A percentile compares a stretch with the other conserved stretches of the same genome.
phyloP scores from a whole-genome alignment of 2,888 invertebrate species.

The Eilema griseolum region DNA sequence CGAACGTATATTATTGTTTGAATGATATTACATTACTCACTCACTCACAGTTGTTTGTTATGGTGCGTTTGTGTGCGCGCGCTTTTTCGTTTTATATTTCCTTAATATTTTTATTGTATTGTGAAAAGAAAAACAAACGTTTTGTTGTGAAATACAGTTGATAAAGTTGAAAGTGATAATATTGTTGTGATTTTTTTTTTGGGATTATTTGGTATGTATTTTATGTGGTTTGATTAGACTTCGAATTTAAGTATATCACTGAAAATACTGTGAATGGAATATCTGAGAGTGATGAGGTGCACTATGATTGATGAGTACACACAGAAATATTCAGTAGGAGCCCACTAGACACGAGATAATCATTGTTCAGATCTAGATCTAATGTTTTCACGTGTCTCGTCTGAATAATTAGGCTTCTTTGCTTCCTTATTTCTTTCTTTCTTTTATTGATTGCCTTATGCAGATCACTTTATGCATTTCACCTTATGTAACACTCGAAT shows the following conservation, averaged over 20 bases:
- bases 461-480: too few relatives aligned
- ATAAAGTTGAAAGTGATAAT: constrained; percentile 9
- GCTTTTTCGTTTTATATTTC: constrained; percentile 16
- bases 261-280: background rate
- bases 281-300: background rate
- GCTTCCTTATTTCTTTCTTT: too few relatives aligned
- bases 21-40: constrained; percentile 39
- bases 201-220: constrained; percentile 13
- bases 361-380: too few relatives aligned
- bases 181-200: constrained; percentile 10
- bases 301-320: background rate
- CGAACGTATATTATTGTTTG: constrained; percentile 32
- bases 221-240: background rate
- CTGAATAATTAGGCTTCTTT: too few relatives aligned
- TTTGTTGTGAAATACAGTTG: constrained; percentile 6
- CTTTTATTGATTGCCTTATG: too few relatives aligned
- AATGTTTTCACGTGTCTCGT: too few relatives aligned
- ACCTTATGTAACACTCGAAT: too few relatives aligned
- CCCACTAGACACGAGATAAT: too few relatives aligned
- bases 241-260: background rate
- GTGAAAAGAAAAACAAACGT: background rate
- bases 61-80: constrained; percentile 30
- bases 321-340: too few relatives aligned
- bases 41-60: constrained; percentile 46
- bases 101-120: constrained; percentile 14